Conservation (phyloP, 2,113 vertebrate species). For the Glaucomys volans region DNA sequence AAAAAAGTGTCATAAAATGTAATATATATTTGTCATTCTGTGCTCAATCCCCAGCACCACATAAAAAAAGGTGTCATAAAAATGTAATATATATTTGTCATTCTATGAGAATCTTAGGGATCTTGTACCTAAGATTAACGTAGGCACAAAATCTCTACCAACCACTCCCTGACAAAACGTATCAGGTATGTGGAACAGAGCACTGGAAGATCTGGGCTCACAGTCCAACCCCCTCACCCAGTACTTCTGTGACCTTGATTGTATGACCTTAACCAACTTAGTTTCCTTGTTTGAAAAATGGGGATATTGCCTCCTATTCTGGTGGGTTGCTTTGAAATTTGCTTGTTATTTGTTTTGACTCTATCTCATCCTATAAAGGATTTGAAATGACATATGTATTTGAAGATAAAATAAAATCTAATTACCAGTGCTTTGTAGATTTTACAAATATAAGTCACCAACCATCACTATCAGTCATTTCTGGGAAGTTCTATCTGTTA, state of each 20-base stretch:
- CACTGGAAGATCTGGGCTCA: not conserved
- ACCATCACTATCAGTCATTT: not conserved
- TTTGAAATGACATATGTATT: not conserved
- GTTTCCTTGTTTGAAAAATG: not conserved
- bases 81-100: not conserved
- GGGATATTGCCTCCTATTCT: not conserved
- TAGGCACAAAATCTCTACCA: not conserved
- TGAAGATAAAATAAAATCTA: not conserved
- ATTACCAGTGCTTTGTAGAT: slow-evolving; percentile 9
- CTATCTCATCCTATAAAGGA: not conserved
- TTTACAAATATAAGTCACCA: not conserved
- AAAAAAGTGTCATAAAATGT: too few relatives aligned
- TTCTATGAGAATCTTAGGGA: too few relatives aligned
- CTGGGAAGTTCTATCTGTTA: not conserved
- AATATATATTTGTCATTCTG: too few relatives aligned
- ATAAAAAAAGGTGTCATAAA: too few relatives aligned
- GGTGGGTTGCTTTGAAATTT: not conserved
- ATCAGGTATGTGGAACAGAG: not conserved
- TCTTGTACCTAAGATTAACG: not conserved
- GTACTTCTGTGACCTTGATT: not conserved
- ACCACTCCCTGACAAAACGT: too few relatives aligned
- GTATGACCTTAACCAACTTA: not conserved
- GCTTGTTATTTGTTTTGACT: not conserved
- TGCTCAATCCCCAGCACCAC: too few relatives aligned
- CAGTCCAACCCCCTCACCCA: not conserved